Evolutionary conservation across 1,140 invertebrate genomes (phyloP), one percentile per base, ranked within the genome.

Genomic region (Ostrea denselamellosa): DNA sequence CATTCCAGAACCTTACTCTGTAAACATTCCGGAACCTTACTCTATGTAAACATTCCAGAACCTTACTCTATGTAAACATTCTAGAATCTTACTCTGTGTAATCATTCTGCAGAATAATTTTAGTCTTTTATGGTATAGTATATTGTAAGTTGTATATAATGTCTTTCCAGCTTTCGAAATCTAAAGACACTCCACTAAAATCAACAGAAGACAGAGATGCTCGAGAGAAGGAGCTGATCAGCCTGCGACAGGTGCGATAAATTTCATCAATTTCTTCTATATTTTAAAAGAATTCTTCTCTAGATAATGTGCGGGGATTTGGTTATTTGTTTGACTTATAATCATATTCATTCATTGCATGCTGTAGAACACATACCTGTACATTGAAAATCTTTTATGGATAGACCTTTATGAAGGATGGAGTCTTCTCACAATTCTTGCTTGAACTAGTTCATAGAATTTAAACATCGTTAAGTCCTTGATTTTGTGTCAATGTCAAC

Each of bases 141-240:
- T 44, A 44, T 44, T 44, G n/a, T n/a, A n/a, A n/a, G n/a, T n/a
- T n/a, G n/a, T n/a, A 44, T 44, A 44, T 44, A 44, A 44, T 44
- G 34, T 2, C 34, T 44, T 89, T 90, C 58, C 71, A 92, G 92
- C 71, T 92, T 14, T 84, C 89, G 14, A 89, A 89, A 51, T 44
- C 89, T 54, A 91, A 91, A 58, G 91, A 93, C 9, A 88, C 81
- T 52, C 89, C 71, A 71, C 52, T 34, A 88, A 90, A 85, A 81
- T 81, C 87, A 65, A 90, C 90, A 19, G 94, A 94, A 77, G 93
- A 94, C 81, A 86, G 90, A 34, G 93, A 94, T 88, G 93, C 92
- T 17, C 91, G 93, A 89, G 94, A 95, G 52, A 94, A 93, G 89
- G 94, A 95, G 86, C 90, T 95, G 2, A 92, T 93, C 82, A 92